Evolutionary conservation across 1,140 invertebrate genomes (phyloP).

Genomic region (Drosophila gunungcola): DNA sequence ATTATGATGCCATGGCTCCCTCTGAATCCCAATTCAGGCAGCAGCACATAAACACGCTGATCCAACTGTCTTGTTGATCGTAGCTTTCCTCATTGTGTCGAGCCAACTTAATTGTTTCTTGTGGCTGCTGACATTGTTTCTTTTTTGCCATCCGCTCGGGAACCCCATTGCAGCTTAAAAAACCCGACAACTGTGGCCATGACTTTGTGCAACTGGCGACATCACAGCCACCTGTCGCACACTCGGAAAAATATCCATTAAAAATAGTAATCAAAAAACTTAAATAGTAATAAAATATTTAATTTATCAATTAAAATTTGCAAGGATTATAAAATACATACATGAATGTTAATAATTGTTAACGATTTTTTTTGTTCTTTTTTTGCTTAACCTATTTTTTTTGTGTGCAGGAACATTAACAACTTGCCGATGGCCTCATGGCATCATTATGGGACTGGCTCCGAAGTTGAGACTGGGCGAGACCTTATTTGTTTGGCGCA

Average conservation of each 20-base stretch:
- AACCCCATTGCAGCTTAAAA: conserved; percentile 19
- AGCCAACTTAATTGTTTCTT: conserved; percentile 66
- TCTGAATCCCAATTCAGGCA: conserved; percentile 6
- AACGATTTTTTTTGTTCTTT: no score
- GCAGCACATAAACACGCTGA: conserved; percentile 11
- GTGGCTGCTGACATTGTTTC: conserved; percentile 45
- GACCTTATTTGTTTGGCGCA: conserved; percentile 75
- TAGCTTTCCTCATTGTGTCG: conserved; percentile 36
- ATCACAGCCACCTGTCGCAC: conserved; percentile 33
- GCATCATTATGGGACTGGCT: conserved; percentile 64
- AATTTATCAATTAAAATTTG: no score
- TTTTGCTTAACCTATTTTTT: not conserved
- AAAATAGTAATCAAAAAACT: no score
- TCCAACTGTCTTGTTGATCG: conserved; percentile 24
- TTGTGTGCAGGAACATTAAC: conserved; percentile 35
- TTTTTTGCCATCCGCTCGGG: conserved; percentile 27
- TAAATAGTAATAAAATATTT: no score
- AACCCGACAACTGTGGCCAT: conserved; percentile 46
- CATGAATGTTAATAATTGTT: no score
- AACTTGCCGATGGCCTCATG: conserved; percentile 58
- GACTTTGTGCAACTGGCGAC: conserved; percentile 65
- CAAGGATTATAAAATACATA: no score
- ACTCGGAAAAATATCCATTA: not conserved
- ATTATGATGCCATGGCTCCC: conserved; percentile 13
- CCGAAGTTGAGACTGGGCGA: conserved; percentile 42